Conservation (phyloP, 2,888 invertebrate genomes). For the Drosophila cracens region DNA sequence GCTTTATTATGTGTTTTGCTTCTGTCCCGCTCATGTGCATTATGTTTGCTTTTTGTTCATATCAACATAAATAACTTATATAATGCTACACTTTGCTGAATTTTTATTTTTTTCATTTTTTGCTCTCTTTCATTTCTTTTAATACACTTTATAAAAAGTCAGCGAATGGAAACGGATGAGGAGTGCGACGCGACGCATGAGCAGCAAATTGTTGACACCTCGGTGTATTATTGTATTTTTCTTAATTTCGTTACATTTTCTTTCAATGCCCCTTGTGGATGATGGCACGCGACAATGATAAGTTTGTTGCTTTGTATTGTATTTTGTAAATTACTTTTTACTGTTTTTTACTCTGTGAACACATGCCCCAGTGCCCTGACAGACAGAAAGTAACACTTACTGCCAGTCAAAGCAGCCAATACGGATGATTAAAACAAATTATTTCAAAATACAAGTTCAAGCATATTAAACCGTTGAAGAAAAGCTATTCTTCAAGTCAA, state of each 20-base stretch:
- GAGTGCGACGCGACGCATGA: slow-evolving; percentile 32
- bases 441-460: neutral
- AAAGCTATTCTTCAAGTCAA: neutral
- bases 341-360: slow-evolving; percentile 33
- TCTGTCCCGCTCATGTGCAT: slow-evolving; percentile 58
- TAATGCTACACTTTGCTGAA: slow-evolving; percentile 67
- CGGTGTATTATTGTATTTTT: slow-evolving; percentile 38
- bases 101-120: slow-evolving; percentile 21
- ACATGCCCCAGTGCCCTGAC: slow-evolving; percentile 50
- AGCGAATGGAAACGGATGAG: neutral
- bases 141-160: slow-evolving; percentile 55
- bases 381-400: slow-evolving; percentile 4
- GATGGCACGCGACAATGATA: slow-evolving; percentile 42
- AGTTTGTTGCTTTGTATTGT: slow-evolving; percentile 47
- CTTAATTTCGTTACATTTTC: slow-evolving; percentile 52
- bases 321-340: slow-evolving; percentile 59
- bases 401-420: slow-evolving; percentile 4
- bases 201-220: slow-evolving; percentile 63
- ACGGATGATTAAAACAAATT: slow-evolving; percentile 30
- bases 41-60: slow-evolving; percentile 72
- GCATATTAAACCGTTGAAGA: neutral
- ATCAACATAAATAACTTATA: slow-evolving; percentile 74
- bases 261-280: slow-evolving; percentile 52
- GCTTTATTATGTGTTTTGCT: slow-evolving; percentile 69
- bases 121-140: slow-evolving; percentile 34